Conservation (phyloP, 2,888 invertebrate genomes). For the Agriopis marginaria region DNA sequence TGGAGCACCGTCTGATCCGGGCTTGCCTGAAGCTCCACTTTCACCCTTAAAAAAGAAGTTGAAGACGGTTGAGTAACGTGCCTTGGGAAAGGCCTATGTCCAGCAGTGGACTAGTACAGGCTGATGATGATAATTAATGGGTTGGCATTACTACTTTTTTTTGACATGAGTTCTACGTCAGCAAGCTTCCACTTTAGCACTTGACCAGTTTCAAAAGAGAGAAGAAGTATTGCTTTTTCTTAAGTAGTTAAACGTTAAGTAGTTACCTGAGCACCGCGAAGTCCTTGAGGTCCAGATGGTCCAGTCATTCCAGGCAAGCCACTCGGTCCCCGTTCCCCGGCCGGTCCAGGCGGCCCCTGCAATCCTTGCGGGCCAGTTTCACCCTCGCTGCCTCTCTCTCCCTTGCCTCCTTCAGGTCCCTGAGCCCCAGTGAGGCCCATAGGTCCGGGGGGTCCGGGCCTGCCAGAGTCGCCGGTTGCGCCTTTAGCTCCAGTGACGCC, state of each 20-base stretch:
- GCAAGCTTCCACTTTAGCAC: too few species aligned
- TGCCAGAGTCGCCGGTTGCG: conserved; percentile 89
- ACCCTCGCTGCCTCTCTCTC: conserved; percentile 90
- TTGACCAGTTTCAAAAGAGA: neutral
- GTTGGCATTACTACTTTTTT: too few species aligned
- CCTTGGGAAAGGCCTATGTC: too few species aligned
- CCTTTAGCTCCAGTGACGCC: conserved; percentile 91
- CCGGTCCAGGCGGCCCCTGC: conserved; percentile 89
- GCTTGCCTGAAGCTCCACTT: conserved; percentile 90
- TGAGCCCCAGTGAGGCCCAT: conserved; percentile 90
- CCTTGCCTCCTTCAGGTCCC: conserved; percentile 91
- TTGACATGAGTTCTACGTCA: too few species aligned
- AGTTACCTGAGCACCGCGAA: conserved; percentile 87
- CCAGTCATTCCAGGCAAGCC: conserved; percentile 89
- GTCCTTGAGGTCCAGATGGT: conserved; percentile 88
- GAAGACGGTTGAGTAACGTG: too few species aligned
- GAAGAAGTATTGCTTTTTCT: neutral
- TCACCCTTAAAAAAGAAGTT: conserved; percentile 84
- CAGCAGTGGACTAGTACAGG: too few species aligned
- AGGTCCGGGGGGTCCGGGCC: conserved; percentile 88
- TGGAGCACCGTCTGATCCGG: conserved; percentile 90
- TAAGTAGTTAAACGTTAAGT: neutral
- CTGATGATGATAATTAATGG: too few species aligned
- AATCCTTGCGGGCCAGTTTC: conserved; percentile 89
- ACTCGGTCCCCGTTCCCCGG: conserved; percentile 88